A percentile compares a stretch with the other conserved stretches of the same genome.
Conservation (phyloP, 1,140 invertebrate genomes). For the Hyles euphorbiae region DNA sequence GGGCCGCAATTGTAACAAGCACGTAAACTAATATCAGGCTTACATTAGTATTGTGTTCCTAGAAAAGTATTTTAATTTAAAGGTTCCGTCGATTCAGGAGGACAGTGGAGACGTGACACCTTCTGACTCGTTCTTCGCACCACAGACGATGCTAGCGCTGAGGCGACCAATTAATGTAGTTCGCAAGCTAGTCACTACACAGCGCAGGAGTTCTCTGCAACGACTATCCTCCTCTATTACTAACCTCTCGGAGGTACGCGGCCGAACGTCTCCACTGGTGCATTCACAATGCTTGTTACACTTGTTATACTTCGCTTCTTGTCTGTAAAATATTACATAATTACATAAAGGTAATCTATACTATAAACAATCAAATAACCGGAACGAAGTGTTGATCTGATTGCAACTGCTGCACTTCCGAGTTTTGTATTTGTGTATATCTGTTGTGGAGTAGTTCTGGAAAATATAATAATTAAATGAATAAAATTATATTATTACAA, state of each 20-base stretch:
- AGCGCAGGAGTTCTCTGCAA: slow-evolving; percentile 64
- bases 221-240: slow-evolving; percentile 65
- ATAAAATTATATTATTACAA: not conserved
- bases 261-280: slow-evolving; percentile 38
- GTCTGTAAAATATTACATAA: no score
- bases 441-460: no score
- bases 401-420: no score
- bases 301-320: no score
- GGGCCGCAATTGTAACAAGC: not conserved
- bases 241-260: slow-evolving; percentile 68
- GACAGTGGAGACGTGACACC: slow-evolving; percentile 47
- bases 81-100: slow-evolving; percentile 60
- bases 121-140: slow-evolving; percentile 51
- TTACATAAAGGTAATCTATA: no score
- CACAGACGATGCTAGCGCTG: slow-evolving; percentile 54
- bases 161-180: slow-evolving; percentile 63
- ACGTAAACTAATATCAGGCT: not conserved
- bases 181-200: slow-evolving; percentile 67
- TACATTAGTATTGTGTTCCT: slow-evolving; percentile 9
- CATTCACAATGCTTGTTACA: slow-evolving; percentile 37
- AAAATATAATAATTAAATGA: no score
- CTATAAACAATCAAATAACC: no score
- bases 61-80: slow-evolving; percentile 38
- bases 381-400: no score
- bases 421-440: no score